phyloP scores from a whole-genome alignment of 2,797 vertebrate genomes.

The Liasis olivaceus region DNA sequence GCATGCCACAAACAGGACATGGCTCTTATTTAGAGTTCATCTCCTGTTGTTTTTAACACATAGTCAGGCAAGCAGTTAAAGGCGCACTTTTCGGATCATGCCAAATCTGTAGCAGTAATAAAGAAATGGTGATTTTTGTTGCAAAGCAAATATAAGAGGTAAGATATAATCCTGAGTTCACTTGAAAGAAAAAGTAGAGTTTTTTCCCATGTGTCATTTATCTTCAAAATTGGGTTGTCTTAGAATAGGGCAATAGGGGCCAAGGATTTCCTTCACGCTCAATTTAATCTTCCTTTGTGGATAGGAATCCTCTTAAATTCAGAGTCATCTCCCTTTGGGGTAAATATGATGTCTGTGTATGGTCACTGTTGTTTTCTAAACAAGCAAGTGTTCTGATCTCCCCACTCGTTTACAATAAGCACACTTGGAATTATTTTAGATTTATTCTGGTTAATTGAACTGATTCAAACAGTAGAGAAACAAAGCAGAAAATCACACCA shows the following conservation, averaged over 20 bases:
- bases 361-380: background rate
- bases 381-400: background rate
- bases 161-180: background rate
- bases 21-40: slow-evolving; percentile 32
- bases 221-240: no score
- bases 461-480: background rate
- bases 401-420: background rate
- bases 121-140: background rate
- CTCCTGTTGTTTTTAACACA: slow-evolving; percentile 30
- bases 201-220: slow-evolving; percentile 1
- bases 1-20: slow-evolving; percentile 41
- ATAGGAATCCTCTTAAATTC: no score
- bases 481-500: no score
- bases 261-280: no score
- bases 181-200: background rate
- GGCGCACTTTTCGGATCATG: slow-evolving; percentile 21
- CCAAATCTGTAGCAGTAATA: background rate
- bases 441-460: background rate
- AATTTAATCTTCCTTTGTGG: no score
- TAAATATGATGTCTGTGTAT: background rate
- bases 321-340: slow-evolving; percentile 27
- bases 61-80: background rate
- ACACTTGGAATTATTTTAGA: background rate
- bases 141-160: background rate
- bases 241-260: no score